Base-by-base conservation (phyloP, 2,888 invertebrate species). In the Tridacna gigas region DNA sequence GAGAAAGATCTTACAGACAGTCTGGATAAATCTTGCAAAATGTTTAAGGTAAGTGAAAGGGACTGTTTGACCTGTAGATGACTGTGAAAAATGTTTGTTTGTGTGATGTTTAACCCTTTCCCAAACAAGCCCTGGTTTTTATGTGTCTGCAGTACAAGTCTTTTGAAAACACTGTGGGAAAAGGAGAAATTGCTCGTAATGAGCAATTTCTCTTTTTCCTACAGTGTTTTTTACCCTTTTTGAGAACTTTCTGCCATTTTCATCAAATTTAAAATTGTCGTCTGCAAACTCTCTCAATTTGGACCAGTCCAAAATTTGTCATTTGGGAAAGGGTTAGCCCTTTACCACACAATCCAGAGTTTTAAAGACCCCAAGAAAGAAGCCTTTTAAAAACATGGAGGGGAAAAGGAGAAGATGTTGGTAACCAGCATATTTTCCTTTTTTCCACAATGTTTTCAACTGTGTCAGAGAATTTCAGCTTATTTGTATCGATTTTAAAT, bases 21-120 rank as follows among this genome's bases (percentile, higher is more conserved):
- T 4, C 47, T 75, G 9, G 63, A 63, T 25, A 65, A 80, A 66
- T 48, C 77, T 28, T 86, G 86, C 67, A 86, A 63, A 48, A 60
- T 61, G 20, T 45, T 45, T 56, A 74, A n/a, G 60, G 86, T 86
- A 80, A 76, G 61, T 45, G 56, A 20, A 3, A 3, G 9, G 56
- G 37, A 37, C 37, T 37, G 37, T 37, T 2, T 37, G 37, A 37
- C 37, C 37, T 37, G 7, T 37, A 37, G 37, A 2, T 7, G 37
- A 4, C 37, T 37, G 2, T 37, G 37, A 37, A 37, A 37, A 37
- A 37, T 37, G 37, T 37, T 37, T 37, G n/a, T n/a, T n/a, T n/a
- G n/a, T n/a, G n/a, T n/a, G n/a, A n/a, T n/a, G n/a, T 13, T 51
- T 51, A 51, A 51, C 51, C 51, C 51, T 51, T 51, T 51, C 51